Evolutionary conservation across 2,113 vertebrate species (phyloP), one percentile per base, ranked within the genome.

Genomic region (Chloroceryle aenea): DNA sequence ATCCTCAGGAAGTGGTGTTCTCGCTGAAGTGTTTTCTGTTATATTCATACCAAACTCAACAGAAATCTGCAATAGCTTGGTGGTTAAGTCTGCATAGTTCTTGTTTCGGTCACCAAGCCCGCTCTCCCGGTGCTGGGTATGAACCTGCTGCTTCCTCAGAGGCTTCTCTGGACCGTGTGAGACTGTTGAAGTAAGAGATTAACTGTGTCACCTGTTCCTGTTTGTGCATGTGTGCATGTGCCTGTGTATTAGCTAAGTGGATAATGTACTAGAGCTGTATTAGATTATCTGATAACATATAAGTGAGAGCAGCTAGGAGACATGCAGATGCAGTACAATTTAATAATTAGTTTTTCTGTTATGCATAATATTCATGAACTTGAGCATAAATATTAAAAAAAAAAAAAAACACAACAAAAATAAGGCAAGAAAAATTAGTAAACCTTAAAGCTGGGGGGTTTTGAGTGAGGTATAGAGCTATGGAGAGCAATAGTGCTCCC

Each of bases 1-100:
- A 95, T 96, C 88, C 83, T 90, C 95, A 92, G 96, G 96, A 97
- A 97, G 88, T 85, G 79, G 56, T 96, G 76, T 89, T 96, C 76
- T 93, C 0, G 2, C 47, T 89, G 88, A 90, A 93, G 92, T 93
- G 40, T 73, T 87, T 96, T 95, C 80, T 95, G 87, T 82, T 95
- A 61, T 79, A 63, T 78, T 95, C 94, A 94, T 95, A 91, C 74
- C 38, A 85, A 97, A 93, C 62, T 73, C 55, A 87, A 85, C 34
- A 95, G 84, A 91, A 91, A 95, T 94, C 91, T 92, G 78, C 85
- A 93, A 68, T 40, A 83, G 72, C 64, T 91, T 87, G 95, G 89
- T 93, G 94, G 87, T 92, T 75, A 81, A 81, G 76, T 86, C 67
- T 93, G 83, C 45, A 18, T 43, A 85, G 69, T 87, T 91, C 12